Evolutionary conservation across 2,888 invertebrate genomes (phyloP), one percentile per base, ranked within the genome.

Genomic region (Harmothoe impar): DNA sequence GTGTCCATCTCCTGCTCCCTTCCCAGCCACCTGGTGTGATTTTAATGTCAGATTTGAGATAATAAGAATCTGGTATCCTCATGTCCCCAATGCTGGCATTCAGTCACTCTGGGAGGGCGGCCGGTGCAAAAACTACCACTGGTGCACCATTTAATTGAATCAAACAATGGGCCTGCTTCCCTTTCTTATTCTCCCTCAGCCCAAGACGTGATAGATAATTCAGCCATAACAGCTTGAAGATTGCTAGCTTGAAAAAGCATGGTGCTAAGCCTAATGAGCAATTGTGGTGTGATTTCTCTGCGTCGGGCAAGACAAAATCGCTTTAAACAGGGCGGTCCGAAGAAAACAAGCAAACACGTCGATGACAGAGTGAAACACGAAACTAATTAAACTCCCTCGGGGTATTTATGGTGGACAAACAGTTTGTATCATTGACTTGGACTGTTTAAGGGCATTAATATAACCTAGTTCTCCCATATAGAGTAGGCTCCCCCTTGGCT

Each of bases 261-360:
- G n/a, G 1, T 12, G 62, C 72, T 72, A 72, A 72, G 72, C 72
- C 72, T 72, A 72, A 72, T 72, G 72, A 72, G 72, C 72, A 72
- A 72, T 72, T 72, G 72, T 72, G 31, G 29, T 72, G 72, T 72
- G 72, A 72, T 72, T 72, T 72, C 72, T 72, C 72, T 72, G 29
- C 29, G 29, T 29, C 72, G 29, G 23, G 0, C 29, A 72, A 72
- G 25, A 72, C 72, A 72, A 29, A 15, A 29, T 29, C 72, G 25
- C 25, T 29, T 72, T 29, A 72, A 72, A 29, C 29, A 3, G 17
- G n/a, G 3, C 20, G 29, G 72, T 12, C 72, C 72, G 15, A 29
- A 3, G 25, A 72, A 72, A 72, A 72, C 29, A 72, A 29, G 25
- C 72, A 72, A 72, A 72, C 62, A 29, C 72, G 5, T 3, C 25